These are phyloP conservation scores for Cephus nigrinus DNA, from an alignment of 2,888 invertebrate species.

Conservation along the genomic window DNA sequence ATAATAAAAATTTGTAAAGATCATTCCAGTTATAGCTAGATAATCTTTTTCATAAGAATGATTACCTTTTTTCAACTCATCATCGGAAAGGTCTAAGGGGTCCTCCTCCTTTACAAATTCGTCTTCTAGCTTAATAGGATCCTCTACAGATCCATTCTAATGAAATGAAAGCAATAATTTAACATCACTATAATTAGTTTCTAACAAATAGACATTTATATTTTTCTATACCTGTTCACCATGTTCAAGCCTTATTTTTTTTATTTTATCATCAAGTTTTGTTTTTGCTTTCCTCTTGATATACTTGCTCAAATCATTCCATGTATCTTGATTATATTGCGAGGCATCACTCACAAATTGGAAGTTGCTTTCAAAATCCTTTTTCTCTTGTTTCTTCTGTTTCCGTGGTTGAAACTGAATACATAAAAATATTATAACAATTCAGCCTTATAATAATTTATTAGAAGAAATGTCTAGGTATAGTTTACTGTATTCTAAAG, in stretches of 20 bases:
- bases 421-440: neutral
- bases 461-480: neutral
- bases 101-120: conserved; percentile 60
- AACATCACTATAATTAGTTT: neutral
- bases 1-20: neutral
- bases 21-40: neutral
- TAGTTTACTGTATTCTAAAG: neutral
- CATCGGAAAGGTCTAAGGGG: conserved; percentile 78
- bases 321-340: conserved; percentile 85
- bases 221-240: conserved; percentile 68
- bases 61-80: conserved; percentile 74
- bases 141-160: conserved; percentile 45
- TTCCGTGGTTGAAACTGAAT: conserved; percentile 85
- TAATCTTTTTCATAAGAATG: neutral
- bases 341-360: conserved; percentile 81
- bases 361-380: conserved; percentile 85
- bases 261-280: conserved; percentile 88
- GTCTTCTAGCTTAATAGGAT: conserved; percentile 38
- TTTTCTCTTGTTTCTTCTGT: conserved; percentile 76
- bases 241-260: conserved; percentile 69
- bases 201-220: conserved; percentile 35
- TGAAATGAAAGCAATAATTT: conserved; percentile 24
- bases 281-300: conserved; percentile 82
- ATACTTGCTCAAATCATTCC: conserved; percentile 84
- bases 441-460: neutral